Evolutionary conservation across 2,113 vertebrate genomes (phyloP).

Genomic region (Pachypanchax playfairii): DNA sequence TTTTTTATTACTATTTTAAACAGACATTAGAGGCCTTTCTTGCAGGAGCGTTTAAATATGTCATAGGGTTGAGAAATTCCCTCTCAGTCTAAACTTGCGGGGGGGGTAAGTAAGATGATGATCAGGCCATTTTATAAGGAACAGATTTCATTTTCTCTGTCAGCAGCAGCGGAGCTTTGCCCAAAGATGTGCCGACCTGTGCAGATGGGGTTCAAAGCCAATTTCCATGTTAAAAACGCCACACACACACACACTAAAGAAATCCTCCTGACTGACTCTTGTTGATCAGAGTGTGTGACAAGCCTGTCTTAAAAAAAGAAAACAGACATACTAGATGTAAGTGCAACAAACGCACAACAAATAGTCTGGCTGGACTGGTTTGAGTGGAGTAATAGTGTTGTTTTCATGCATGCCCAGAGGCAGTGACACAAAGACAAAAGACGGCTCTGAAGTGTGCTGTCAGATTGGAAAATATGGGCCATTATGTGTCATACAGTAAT

Average conservation of each 20-base stretch:
- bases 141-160: slow-evolving; percentile 84
- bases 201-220: slow-evolving; percentile 85
- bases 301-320: slow-evolving; percentile 70
- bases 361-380: slow-evolving; percentile 42
- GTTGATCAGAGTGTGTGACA: slow-evolving; percentile 77
- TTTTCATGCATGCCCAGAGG: slow-evolving; percentile 75
- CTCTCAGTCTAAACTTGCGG: slow-evolving; percentile 75
- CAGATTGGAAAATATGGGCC: slow-evolving; percentile 67
- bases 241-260: slow-evolving; percentile 53
- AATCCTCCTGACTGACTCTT: slow-evolving; percentile 68
- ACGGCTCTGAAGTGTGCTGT: slow-evolving; percentile 66
- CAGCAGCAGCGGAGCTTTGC: slow-evolving; percentile 78
- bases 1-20: slow-evolving; percentile 10
- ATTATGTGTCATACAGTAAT: slow-evolving; percentile 71
- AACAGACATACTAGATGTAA: too few relatives aligned
- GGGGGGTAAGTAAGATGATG: slow-evolving; percentile 82
- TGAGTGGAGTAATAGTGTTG: slow-evolving; percentile 65
- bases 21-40: slow-evolving; percentile 43
- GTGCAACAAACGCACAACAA: slow-evolving; percentile 69
- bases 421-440: slow-evolving; percentile 74
- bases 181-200: slow-evolving; percentile 83
- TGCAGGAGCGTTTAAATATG: slow-evolving; percentile 64
- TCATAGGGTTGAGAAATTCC: slow-evolving; percentile 71
- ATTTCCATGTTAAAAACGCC: slow-evolving; percentile 87
- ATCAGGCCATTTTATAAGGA: slow-evolving; percentile 83